Conservation (phyloP, 2,113 vertebrate genomes). For the Limnothrissa miodon region DNA sequence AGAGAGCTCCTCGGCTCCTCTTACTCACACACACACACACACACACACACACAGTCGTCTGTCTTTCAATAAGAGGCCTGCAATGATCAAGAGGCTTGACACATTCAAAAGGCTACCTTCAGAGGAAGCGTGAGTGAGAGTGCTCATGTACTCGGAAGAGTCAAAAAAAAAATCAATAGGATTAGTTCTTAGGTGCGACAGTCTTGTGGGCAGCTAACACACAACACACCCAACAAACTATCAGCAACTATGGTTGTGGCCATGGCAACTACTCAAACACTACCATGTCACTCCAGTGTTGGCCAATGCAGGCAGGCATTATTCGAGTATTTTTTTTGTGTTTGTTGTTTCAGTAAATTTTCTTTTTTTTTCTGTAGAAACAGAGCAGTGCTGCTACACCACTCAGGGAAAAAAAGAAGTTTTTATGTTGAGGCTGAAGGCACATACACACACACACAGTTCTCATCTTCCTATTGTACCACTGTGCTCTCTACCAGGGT, state of each 20-base stretch:
- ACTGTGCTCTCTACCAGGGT: conserved; percentile 19
- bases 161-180: background rate
- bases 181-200: background rate
- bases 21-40: background rate
- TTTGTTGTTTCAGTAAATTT: too few species aligned
- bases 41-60: background rate
- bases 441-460: too few species aligned
- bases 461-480: background rate
- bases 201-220: conserved; percentile 22
- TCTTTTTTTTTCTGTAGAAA: too few species aligned
- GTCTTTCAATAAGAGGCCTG: background rate
- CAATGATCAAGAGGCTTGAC: background rate
- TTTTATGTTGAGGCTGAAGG: background rate
- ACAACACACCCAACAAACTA: conserved; percentile 30
- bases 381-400: background rate
- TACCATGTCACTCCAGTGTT: background rate
- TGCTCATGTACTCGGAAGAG: background rate
- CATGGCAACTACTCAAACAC: conserved; percentile 51
- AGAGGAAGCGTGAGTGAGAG: background rate
- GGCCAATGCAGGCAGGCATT: background rate
- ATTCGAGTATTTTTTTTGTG: background rate
- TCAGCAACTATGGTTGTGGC: conserved; percentile 42
- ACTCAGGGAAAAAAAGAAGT: background rate
- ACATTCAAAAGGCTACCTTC: background rate
- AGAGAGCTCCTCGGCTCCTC: background rate